Percentiles rank a stretch among this genome's conserved stretches.
Evolutionary conservation across 2,888 invertebrate genomes (phyloP).

Genomic region (Pollenia angustigena): DNA sequence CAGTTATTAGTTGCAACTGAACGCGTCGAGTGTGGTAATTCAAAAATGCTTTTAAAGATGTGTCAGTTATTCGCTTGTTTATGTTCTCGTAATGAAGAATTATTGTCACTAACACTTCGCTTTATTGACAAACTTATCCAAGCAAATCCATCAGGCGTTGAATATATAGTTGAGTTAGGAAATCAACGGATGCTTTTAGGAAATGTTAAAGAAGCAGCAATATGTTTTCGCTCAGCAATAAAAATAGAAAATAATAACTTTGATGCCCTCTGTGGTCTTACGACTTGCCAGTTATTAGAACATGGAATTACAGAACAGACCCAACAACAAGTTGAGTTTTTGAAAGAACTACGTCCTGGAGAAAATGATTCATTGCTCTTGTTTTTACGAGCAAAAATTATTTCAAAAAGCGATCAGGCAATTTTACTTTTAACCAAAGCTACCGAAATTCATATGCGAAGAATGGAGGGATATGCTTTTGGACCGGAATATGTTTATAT

Average conservation of each 20-base stretch:
- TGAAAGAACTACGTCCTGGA: slow-evolving; percentile 90
- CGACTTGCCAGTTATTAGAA: slow-evolving; percentile 92
- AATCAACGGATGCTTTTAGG: slow-evolving; percentile 90
- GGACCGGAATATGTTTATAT: slow-evolving; percentile 90
- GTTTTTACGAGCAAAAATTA: slow-evolving; percentile 87
- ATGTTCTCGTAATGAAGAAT: slow-evolving; percentile 87
- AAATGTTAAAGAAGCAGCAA: slow-evolving; percentile 91
- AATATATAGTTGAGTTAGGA: slow-evolving; percentile 92
- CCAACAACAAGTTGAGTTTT: slow-evolving; percentile 90
- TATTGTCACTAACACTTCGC: slow-evolving; percentile 90
- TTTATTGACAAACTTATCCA: slow-evolving; percentile 92
- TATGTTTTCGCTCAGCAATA: slow-evolving; percentile 91
- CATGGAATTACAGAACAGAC: slow-evolving; percentile 85
- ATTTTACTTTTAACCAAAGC: slow-evolving; percentile 87
- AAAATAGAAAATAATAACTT: slow-evolving; percentile 94
- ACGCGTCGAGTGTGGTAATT: slow-evolving; percentile 91
- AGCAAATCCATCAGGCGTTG: slow-evolving; percentile 86
- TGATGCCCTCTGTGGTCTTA: slow-evolving; percentile 91
- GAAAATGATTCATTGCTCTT: slow-evolving; percentile 88
- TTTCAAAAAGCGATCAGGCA: slow-evolving; percentile 86
- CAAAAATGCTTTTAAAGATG: slow-evolving; percentile 88
- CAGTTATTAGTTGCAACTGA: slow-evolving; percentile 89
- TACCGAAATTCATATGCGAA: slow-evolving; percentile 85
- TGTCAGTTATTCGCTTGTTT: slow-evolving; percentile 90
- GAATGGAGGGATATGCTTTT: slow-evolving; percentile 86